Evolutionary conservation across 2,888 invertebrate species (phyloP), one percentile per base, ranked within the genome.

Genomic region (Desoria tigrina): DNA sequence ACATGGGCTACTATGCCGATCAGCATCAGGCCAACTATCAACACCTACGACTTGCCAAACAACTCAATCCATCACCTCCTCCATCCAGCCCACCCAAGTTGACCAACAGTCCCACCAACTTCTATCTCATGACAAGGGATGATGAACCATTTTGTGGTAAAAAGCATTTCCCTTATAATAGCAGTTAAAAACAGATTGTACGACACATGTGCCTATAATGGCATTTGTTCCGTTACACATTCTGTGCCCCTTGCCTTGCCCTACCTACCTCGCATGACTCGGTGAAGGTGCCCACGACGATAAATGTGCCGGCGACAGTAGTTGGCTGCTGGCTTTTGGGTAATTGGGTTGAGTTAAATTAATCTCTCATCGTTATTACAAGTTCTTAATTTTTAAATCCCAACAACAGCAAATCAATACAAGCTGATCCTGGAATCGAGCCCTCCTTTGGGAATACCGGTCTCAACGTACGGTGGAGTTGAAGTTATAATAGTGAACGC

Each of bases 1-100:
- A 92, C 79, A 93, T 95, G 93, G 95, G 95, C 0, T 95, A 93
- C 81, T 93, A 93, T 80, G 91, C 95, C 1, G 90, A 94, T 79
- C 45, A 57, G 26, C 54, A 62, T 70, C 84, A 88, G 23, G 23
- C 24, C 14, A 51, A 60, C 7, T 11, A 32, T 11, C 32, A 32
- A 4, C 32, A 32, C 4, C 49, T 27, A 7, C 11, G 53, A 23
- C 16, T 23, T 14, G 60, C 51, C 24, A 50, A 45, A 18, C 60
- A 60, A n/a, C 23, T 51, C 14, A 18, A 4, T 7, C n/a, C 32
- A 7, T 37, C 56, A 4, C n/a, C n/a, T 9, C 21, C 42, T 3
- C 18, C 16, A 9, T 2, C 24, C 21, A 6, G n/a, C 14, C 39
- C 39, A 6, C n/a, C n/a, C 16, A 59, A 37, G n/a, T 21, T 18